phyloP scores from a whole-genome alignment of 1,140 invertebrate genomes.

The Homalodisca vitripennis region DNA sequence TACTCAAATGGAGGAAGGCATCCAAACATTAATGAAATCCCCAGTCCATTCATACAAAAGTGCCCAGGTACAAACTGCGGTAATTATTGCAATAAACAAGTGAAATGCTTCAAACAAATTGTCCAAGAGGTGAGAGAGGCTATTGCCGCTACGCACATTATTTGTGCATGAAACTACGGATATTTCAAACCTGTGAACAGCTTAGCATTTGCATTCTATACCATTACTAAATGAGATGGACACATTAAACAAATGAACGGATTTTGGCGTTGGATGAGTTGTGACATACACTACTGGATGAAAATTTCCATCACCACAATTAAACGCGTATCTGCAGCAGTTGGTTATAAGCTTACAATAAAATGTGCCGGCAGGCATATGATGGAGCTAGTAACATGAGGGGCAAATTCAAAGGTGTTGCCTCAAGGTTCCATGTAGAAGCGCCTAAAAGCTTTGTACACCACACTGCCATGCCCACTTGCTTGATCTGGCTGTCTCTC shows the following conservation, averaged over 20 bases:
- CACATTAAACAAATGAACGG: not conserved
- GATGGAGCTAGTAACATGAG: conserved; percentile 14
- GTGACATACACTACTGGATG: not conserved
- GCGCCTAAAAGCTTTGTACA: not conserved
- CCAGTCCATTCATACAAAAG: not conserved
- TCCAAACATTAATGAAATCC: not conserved
- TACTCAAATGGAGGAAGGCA: not conserved
- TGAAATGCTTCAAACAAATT: not conserved
- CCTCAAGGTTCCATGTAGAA: not conserved
- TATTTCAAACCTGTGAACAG: not conserved
- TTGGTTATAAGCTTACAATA: conserved; percentile 1
- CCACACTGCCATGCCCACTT: not conserved
- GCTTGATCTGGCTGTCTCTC: not conserved
- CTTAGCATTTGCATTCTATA: not conserved
- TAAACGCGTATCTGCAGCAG: not conserved
- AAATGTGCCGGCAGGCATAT: not conserved
- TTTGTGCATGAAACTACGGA: not conserved
- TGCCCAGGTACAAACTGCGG: not conserved
- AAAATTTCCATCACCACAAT: not conserved
- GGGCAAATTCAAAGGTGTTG: conserved; percentile 2
- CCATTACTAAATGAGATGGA: not conserved
- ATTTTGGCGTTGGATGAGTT: not conserved
- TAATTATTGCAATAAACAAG: not conserved
- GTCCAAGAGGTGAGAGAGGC: not conserved
- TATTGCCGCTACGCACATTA: not conserved